Evolutionary conservation across 2,888 invertebrate genomes (phyloP), one percentile per base, ranked within the genome.

Genomic region (Lasioglossum malachurum): DNA sequence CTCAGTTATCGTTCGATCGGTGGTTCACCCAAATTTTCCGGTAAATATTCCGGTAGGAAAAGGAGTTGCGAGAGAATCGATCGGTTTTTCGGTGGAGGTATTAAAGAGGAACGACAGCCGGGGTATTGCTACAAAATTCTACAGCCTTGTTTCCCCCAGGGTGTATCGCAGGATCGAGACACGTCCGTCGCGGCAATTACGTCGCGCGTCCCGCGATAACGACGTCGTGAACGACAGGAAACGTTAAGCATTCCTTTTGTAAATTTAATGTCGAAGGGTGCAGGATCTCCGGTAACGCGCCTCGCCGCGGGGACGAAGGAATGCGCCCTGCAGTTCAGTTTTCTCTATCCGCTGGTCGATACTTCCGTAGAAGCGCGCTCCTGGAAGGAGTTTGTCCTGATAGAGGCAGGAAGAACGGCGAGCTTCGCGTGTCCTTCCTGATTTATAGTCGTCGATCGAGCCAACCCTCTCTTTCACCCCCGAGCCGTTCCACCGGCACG

Each of bases 341-440:
- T 86, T 78, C 87, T 83, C 74, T 85, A 82, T 80, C 83, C 82
- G 71, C 72, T 75, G 90, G 83, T 90, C 90, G 90, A 90, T 90
- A 90, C 82, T 79, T 83, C 69, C 69, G 85, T 81, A 83, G 84
- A 78, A 81, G 80, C 87, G 73, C 35, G 87, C 83, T 80, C 35
- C 82, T 87, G 89, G 86, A 91, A 91, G 82, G 87, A 87, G 90
- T 84, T 88, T 75, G 89, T 89, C 85, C 87, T 80, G 90, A 85
- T 83, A 83, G 88, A 87, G 74, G 84, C 80, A 84, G 86, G 82
- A 84, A 85, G 87, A 82, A 80, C 77, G 80, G 83, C 87, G 83
- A 91, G 90, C 91, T 91, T 90, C 89, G 91, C 92, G 89, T 89
- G 89, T 89, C 89, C 87, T 86, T 89, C 86, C 83, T 89, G 91